These are phyloP conservation scores for Mormyrus hasselquistii DNA, from an alignment of 2,797 vertebrate species.

Conservation along the genomic window DNA sequence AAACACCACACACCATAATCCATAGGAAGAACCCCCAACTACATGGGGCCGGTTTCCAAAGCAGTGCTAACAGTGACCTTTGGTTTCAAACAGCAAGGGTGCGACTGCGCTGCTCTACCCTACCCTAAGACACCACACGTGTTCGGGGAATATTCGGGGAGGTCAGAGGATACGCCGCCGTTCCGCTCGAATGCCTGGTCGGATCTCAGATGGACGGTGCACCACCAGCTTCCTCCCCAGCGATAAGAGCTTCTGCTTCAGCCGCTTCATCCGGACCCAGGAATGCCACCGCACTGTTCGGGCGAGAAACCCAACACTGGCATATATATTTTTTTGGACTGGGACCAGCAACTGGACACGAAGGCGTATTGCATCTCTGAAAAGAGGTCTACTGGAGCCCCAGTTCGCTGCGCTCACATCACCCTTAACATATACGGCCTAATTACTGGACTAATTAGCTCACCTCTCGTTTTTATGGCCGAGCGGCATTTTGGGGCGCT, in stretches of 20 bases:
- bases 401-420: background rate
- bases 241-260: conserved; percentile 33
- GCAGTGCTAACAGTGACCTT: background rate
- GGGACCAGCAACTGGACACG: background rate
- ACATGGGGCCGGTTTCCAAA: background rate
- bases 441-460: background rate
- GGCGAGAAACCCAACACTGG: background rate
- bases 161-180: background rate
- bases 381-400: background rate
- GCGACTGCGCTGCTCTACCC: background rate
- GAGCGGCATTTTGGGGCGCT: background rate
- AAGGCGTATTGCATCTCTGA: background rate
- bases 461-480: background rate
- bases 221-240: conserved; percentile 34
- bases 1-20: background rate
- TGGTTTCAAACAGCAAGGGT: background rate
- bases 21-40: background rate
- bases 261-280: conserved; percentile 40
- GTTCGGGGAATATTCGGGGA: background rate
- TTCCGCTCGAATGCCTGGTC: background rate
- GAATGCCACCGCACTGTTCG: conserved; percentile 39
- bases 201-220: conserved; percentile 21
- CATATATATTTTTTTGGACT: background rate
- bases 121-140: background rate
- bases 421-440: background rate